Base-by-base conservation (phyloP, 2,113 vertebrate genomes). In the Trichechus manatus region DNA sequence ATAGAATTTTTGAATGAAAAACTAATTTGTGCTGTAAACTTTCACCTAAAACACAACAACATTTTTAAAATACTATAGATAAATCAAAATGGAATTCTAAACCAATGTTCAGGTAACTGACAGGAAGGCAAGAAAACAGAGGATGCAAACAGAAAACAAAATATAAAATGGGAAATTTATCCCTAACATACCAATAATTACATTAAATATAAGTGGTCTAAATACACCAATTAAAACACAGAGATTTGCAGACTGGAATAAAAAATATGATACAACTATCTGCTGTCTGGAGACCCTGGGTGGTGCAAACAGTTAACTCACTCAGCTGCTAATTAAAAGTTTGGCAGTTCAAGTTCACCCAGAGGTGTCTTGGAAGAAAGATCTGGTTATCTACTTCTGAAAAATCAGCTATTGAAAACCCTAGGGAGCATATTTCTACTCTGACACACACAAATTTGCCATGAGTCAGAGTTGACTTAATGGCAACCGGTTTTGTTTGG, bases 191-290 rank as follows among this genome's bases (percentile, higher is more conserved):
- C 70, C n/a, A 63, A 86, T 79, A 85, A 33, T 64, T 79, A 87
- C 20, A 79, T 53, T 89, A 89, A 89, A 81, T 74, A 75, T 59
- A 75, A 94, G 33, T 29, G 23, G 11, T 68, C 27, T 84, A 74
- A 93, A 47, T 83, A 74, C 39, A 79, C 14, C 19, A 64, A 59
- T 74, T 93, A 91, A 93, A 80, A 88, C 36, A 64, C 13, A 87
- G 5, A 77, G 5, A n/a, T 50, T 87, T 70, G 13, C 36, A 81
- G 8, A 70, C 1, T 39, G 3, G 20, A 77, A 77, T 85, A 82
- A 80, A 64, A 47, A 15, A 27, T 9, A 89, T 56, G 56, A 56
- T 56, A 56, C 53, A 56, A 61, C 20, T 81, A 64, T 36, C 59
- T 47, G 29, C 13, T 33, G 0, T 42, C 4, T 61, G 64, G 66